Evolutionary conservation across 2,113 vertebrate genomes (phyloP).

Genomic region (Apistogramma diplotaenia): DNA sequence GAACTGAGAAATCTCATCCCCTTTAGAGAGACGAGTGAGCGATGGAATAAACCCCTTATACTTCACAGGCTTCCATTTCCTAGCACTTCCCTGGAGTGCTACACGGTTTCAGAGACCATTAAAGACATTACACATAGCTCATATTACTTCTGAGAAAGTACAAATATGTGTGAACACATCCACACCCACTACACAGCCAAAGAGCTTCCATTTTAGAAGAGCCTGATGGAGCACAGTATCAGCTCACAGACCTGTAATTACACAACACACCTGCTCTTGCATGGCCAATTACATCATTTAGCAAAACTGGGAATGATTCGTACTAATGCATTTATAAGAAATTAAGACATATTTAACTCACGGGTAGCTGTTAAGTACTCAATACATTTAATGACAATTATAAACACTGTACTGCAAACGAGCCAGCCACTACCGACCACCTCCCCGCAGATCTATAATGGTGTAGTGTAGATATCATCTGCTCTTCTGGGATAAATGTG

Average conservation of each 20-base stretch:
- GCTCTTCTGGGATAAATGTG: background rate
- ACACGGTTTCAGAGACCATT: background rate
- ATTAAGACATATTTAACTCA: background rate
- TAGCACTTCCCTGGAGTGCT: constrained; percentile 3
- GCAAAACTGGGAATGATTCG: background rate
- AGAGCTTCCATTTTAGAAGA: background rate
- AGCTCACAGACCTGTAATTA: constrained; percentile 6
- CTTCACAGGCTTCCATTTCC: constrained; percentile 9
- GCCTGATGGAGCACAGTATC: background rate
- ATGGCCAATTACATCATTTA: background rate
- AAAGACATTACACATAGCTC: constrained; percentile 8
- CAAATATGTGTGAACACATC: background rate
- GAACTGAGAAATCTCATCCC: background rate
- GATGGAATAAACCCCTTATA: background rate
- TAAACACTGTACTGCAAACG: background rate
- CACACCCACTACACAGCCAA: background rate
- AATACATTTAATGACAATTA: background rate
- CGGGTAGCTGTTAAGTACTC: background rate
- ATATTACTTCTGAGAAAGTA: constrained; percentile 3
- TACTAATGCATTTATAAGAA: background rate
- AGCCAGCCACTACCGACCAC: constrained; percentile 1
- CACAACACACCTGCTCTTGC: constrained; percentile 13
- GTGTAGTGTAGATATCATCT: background rate
- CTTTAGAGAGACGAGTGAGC: background rate
- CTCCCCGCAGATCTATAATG: constrained; percentile 25